Evolutionary conservation across 2,797 vertebrate genomes (phyloP).

Genomic region (Pangasius mekongensis): DNA sequence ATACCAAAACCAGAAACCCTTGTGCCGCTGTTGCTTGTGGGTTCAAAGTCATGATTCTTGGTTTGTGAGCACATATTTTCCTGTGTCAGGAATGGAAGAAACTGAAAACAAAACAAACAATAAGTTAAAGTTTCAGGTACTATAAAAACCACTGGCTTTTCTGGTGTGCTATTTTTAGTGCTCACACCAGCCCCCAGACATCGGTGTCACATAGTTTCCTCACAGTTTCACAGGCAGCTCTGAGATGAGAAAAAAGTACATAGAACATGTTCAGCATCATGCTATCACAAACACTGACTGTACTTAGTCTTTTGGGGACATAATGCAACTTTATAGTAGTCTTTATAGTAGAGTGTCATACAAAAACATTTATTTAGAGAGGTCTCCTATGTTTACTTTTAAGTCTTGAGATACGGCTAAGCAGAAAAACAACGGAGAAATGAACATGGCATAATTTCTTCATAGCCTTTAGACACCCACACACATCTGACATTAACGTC

Average conservation of each 20-base stretch:
- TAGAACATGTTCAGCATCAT: constrained; percentile 29
- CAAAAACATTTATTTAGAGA: not conserved
- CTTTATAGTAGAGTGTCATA: not conserved
- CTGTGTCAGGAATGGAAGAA: constrained; percentile 56
- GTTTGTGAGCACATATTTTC: constrained; percentile 50
- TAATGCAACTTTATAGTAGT: not conserved
- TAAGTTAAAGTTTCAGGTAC: constrained; percentile 76
- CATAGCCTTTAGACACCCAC: constrained; percentile 87
- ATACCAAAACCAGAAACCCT: not conserved
- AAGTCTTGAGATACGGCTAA: constrained; percentile 11
- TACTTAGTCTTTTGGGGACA: constrained; percentile 2
- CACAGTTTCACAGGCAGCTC: constrained; percentile 57
- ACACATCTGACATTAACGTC: constrained; percentile 86
- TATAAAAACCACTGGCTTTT: constrained; percentile 83
- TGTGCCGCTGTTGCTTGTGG: not conserved
- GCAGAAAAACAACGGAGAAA: constrained; percentile 58
- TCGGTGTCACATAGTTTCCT: constrained; percentile 49
- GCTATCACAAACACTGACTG: not conserved
- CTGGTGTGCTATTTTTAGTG: constrained; percentile 72
- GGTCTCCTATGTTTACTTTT: not conserved
- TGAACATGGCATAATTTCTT: constrained; percentile 73
- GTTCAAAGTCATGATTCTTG: constrained; percentile 35
- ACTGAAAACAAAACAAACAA: constrained; percentile 67
- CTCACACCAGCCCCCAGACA: constrained; percentile 47
- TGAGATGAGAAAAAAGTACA: constrained; percentile 56